phyloP scores from a whole-genome alignment of 2,888 invertebrate species.

The Phortica magna region DNA sequence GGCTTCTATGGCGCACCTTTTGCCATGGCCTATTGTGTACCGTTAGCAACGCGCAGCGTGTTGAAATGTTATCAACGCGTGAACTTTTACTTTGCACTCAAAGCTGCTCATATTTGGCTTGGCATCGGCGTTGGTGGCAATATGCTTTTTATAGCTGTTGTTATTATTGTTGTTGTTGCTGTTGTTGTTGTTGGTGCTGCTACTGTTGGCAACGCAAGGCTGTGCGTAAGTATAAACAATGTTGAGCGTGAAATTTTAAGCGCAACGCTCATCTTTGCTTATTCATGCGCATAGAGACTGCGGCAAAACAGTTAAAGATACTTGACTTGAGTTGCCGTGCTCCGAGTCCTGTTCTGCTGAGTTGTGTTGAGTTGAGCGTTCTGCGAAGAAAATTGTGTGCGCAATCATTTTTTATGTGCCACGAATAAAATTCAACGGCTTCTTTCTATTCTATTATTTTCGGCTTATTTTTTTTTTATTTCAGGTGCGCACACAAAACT shows the following conservation, averaged over 20 bases:
- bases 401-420: conserved; percentile 50
- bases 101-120: too few species aligned
- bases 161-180: neutral
- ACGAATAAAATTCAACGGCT: neutral
- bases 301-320: neutral
- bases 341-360: neutral
- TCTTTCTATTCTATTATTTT: conserved; percentile 1
- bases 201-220: conserved; percentile 31
- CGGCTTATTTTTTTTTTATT: neutral
- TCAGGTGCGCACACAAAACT: conserved; percentile 46
- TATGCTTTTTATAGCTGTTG: conserved; percentile 46
- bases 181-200: neutral
- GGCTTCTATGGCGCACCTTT: conserved; percentile 34
- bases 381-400: conserved; percentile 31
- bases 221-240: conserved; percentile 38
- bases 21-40: neutral
- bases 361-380: neutral
- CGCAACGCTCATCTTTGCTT: conserved; percentile 28
- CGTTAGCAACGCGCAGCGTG: conserved; percentile 12
- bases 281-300: conserved; percentile 33
- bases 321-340: neutral
- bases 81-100: conserved; percentile 28
- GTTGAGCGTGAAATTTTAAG: conserved; percentile 9
- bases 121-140: conserved; percentile 41
- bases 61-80: conserved; percentile 33